Evolutionary conservation across 2,797 vertebrate species (phyloP), one percentile per base, ranked within the genome.

Genomic region (Acomys russatus): DNA sequence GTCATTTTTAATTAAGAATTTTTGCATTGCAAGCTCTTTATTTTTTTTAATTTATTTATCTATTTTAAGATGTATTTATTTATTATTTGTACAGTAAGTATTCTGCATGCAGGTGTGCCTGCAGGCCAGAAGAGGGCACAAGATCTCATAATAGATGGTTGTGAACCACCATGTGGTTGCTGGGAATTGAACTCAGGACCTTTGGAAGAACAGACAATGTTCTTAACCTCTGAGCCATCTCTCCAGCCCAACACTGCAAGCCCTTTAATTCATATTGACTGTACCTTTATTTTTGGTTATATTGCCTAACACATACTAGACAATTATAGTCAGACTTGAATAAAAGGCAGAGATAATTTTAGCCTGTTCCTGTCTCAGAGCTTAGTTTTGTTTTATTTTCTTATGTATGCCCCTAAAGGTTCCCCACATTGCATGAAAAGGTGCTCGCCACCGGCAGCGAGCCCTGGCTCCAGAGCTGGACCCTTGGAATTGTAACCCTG

Each of bases 271-370:
- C 71, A 17, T 80, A 2, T 84, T 59, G 51, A 80, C 93, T 17
- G 68, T 86, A 83, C 38, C 0, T 91, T 91, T 93, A 44, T 93
- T 71, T 97, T 87, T 5, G 49, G 54, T 14, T 77, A 80, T 3
- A 84, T 30, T 88, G 10, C 35, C 84, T 94, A 84, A 51, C 71
- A 86, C 11, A 11, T 94, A 68, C 61, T 89, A 91, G 30, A 7
- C 38, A 79, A 7, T 64, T 86, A 35, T 0, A 82, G 91, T 97
- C 61, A 56, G 59, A 94, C 22, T 74, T 89, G 64, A 79, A 22
- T 88, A 74, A 74, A 80, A 95, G 66, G 25, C 78, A 88, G 73
- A 28, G 25, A 18, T 86, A 28, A 63, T 89, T 20, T 28, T 38
- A 10, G 70, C 73, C 66, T n/a, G 1, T 87, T 84, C 28, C 44